Conservation (phyloP, 35 echinoderm and acorn worm genomes). For the Ptychodera flava region DNA sequence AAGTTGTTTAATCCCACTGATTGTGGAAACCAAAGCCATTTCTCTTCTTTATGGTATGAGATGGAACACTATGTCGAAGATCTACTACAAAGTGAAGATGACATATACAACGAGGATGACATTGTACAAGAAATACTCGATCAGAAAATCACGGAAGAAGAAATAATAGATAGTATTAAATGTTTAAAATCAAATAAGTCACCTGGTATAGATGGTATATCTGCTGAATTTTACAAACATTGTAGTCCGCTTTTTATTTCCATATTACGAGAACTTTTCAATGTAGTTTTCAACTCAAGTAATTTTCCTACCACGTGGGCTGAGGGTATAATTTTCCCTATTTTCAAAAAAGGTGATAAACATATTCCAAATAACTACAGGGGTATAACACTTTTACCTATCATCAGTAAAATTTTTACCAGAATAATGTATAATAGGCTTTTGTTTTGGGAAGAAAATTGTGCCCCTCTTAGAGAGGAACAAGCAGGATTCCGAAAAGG, state of each 20-base stretch:
- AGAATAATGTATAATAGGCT: no score
- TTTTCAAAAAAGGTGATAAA: background rate
- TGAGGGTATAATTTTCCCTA: background rate
- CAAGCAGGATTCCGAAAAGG: no score
- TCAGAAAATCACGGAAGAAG: background rate
- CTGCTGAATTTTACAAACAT: background rate
- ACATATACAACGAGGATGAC: background rate
- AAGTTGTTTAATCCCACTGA: background rate
- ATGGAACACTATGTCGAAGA: background rate
- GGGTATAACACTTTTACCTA: no score
- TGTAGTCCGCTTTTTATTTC: background rate
- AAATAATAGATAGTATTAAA: background rate
- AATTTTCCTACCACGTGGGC: background rate
- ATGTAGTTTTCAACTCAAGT: background rate
- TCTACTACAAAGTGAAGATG: background rate
- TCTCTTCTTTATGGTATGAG: no score
- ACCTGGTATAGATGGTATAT: no score
- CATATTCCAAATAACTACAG: background rate
- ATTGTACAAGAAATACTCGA: background rate
- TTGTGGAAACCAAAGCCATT: no score
- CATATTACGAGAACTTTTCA: background rate
- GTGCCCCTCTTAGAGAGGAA: no score
- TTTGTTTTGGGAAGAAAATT: no score
- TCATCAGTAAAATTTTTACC: no score
- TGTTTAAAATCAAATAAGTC: background rate